phyloP scores from a whole-genome alignment of 2,888 invertebrate species.

The Harpalus rubripes region DNA sequence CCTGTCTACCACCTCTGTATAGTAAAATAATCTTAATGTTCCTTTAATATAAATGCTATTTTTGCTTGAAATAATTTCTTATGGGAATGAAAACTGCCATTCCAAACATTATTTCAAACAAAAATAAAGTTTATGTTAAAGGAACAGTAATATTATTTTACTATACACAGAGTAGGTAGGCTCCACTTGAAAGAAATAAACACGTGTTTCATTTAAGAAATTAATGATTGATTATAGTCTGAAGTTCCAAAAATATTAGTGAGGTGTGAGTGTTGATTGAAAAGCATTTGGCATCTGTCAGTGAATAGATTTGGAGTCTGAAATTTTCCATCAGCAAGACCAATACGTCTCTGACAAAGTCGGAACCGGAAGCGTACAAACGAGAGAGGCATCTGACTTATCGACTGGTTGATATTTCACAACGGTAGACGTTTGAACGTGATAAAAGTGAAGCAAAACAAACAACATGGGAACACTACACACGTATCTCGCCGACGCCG shows the following conservation, averaged over 20 bases:
- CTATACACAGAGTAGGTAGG: no score
- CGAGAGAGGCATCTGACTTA: constrained; percentile 58
- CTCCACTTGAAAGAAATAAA: no score
- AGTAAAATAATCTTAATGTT: no score
- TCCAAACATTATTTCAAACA: no score
- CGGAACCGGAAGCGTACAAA: constrained; percentile 47
- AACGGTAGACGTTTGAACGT: constrained; percentile 60
- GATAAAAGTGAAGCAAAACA: constrained; percentile 59
- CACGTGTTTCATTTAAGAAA: background rate
- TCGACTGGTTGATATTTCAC: constrained; percentile 64
- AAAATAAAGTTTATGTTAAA: no score
- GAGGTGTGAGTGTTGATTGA: background rate
- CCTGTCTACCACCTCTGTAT: no score
- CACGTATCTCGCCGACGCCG: constrained; percentile 36
- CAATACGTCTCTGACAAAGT: constrained; percentile 40
- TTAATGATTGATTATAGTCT: background rate
- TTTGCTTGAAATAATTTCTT: no score
- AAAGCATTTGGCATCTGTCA: background rate
- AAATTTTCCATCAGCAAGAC: constrained; percentile 20
- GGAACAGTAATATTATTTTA: no score
- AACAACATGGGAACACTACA: constrained; percentile 32
- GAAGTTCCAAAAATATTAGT: constrained; percentile 1
- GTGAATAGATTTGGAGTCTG: background rate
- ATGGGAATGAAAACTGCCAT: no score
- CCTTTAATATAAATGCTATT: no score